phyloP scores from a whole-genome alignment of 2,797 vertebrate genomes.

The Microcaecilia unicolor region DNA sequence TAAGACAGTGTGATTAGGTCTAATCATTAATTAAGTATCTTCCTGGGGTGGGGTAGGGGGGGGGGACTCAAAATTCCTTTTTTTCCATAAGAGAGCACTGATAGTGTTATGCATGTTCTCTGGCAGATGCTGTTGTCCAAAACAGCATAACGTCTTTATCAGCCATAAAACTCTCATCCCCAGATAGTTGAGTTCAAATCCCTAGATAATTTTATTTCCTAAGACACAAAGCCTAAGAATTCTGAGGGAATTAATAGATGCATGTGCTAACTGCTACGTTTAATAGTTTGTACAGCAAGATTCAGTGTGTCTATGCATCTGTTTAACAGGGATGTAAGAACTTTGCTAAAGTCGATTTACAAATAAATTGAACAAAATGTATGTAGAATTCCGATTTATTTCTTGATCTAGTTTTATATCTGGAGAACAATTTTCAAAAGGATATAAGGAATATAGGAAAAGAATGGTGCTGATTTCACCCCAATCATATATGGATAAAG shows the following conservation, averaged over 20 bases:
- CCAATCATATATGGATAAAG: too few species aligned
- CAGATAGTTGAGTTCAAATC: constrained; percentile 23
- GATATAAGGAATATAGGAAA: too few species aligned
- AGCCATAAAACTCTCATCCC: constrained; percentile 26
- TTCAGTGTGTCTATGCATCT: not conserved
- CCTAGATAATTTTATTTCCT: constrained; percentile 18
- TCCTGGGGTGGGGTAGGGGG: constrained; percentile 52
- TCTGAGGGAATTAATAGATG: constrained; percentile 21
- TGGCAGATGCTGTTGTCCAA: constrained; percentile 28
- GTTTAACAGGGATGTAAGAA: not conserved
- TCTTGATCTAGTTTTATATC: too few species aligned
- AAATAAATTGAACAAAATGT: accelerated
- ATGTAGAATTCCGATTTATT: too few species aligned
- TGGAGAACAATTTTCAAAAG: too few species aligned
- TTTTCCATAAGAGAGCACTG: constrained; percentile 28
- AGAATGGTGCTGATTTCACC: too few species aligned
- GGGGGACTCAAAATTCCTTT: too few species aligned
- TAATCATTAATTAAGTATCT: constrained; percentile 65
- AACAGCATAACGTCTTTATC: constrained; percentile 48
- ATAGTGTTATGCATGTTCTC: constrained; percentile 38
- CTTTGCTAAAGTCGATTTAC: not conserved
- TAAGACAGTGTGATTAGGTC: constrained; percentile 53
- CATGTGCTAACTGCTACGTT: not conserved
- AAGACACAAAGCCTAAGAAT: constrained; percentile 19
- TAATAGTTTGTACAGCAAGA: not conserved